Evolutionary conservation across 2,113 vertebrate species (phyloP).

Genomic region (Tupaia chinensis): DNA sequence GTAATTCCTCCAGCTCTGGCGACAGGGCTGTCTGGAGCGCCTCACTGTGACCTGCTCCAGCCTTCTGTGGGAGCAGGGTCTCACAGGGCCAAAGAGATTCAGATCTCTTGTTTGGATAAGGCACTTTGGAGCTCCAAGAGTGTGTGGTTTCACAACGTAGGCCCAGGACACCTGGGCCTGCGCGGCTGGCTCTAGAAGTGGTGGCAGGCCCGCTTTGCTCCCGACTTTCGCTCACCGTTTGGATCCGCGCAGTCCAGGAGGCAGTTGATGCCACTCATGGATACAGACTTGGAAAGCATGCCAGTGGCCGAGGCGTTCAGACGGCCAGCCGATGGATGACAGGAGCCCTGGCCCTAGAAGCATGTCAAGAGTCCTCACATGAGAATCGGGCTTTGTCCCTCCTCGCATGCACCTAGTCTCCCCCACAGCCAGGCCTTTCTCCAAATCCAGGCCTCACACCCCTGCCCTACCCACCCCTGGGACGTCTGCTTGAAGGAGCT

Average conservation of each 20-base stretch:
- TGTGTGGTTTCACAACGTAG: no score
- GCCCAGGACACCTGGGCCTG: neutral
- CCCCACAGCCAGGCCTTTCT: neutral
- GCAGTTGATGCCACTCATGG: constrained; percentile 83
- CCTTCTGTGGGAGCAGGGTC: neutral
- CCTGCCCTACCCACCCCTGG: neutral
- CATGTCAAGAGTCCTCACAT: neutral
- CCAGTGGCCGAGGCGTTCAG: neutral
- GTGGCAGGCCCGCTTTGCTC: neutral
- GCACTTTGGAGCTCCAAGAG: neutral
- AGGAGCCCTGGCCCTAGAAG: constrained; percentile 69
- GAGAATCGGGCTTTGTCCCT: neutral
- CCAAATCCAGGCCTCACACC: neutral
- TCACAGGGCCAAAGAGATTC: neutral
- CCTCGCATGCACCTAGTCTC: neutral
- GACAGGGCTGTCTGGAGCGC: neutral
- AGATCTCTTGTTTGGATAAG: neutral
- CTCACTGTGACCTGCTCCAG: neutral
- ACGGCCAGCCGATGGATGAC: neutral
- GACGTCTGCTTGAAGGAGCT: neutral
- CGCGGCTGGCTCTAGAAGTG: neutral
- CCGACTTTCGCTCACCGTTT: constrained; percentile 79
- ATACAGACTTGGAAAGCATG: constrained; percentile 85
- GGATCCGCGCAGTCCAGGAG: constrained; percentile 69
- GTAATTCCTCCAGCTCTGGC: neutral